Evolutionary conservation across 1,140 invertebrate genomes (phyloP).

Genomic region (Drosophila saltans): DNA sequence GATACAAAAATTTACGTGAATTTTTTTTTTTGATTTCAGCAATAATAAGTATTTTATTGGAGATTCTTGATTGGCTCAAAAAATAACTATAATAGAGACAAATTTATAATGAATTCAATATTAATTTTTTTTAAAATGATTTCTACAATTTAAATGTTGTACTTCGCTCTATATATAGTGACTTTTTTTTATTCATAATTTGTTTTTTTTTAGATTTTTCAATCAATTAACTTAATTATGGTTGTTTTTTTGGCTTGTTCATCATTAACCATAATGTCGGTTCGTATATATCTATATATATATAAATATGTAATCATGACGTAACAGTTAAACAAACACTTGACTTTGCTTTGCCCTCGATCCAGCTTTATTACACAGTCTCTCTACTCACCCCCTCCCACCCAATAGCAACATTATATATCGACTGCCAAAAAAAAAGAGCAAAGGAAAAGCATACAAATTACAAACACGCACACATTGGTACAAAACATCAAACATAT

Average conservation of each 20-base stretch:
- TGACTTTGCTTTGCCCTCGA: slow-evolving; percentile 50
- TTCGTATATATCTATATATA: neutral
- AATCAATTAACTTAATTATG: neutral
- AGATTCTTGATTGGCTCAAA: no score
- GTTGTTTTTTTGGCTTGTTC: neutral
- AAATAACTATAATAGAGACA: no score
- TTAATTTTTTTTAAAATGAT: no score
- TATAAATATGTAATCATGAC: slow-evolving; percentile 6
- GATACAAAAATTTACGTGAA: no score
- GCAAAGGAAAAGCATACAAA: neutral
- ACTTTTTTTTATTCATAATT: no score
- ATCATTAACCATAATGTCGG: slow-evolving; percentile 5
- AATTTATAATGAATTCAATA: no score
- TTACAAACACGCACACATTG: slow-evolving; percentile 20
- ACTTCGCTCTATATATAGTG: no score
- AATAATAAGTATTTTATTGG: no score
- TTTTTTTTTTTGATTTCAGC: no score
- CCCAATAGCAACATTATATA: neutral
- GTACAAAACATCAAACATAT: slow-evolving; percentile 6
- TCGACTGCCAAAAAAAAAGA: slow-evolving; percentile 7
- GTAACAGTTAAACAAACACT: slow-evolving; percentile 24
- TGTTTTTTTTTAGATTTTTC: no score
- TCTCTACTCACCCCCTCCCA: neutral
- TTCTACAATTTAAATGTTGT: no score
- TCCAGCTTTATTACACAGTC: neutral